These are phyloP conservation scores for Dasysyrphus tricinctus DNA, from an alignment of 2,888 invertebrate genomes.

Conservation along the genomic window DNA sequence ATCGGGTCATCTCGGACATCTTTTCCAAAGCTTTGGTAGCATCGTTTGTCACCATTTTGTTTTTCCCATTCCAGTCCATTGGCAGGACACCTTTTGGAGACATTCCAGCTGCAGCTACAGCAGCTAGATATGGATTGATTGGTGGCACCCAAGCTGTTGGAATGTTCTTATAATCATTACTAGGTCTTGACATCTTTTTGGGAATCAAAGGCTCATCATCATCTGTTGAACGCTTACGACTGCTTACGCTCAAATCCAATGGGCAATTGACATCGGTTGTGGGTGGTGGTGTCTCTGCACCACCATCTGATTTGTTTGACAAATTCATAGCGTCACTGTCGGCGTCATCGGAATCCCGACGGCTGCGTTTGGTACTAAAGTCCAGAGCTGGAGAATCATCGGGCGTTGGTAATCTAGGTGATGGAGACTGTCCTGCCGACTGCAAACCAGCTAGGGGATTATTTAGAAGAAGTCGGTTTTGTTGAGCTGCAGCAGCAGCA, in stretches of 20 bases:
- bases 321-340: constrained; percentile 88
- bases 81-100: constrained; percentile 88
- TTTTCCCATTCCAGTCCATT: constrained; percentile 90
- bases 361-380: constrained; percentile 90
- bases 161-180: constrained; percentile 87
- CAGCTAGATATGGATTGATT: constrained; percentile 92
- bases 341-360: constrained; percentile 85
- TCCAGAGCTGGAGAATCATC: constrained; percentile 88
- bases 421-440: constrained; percentile 80
- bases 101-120: constrained; percentile 89
- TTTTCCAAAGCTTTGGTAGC: constrained; percentile 95
- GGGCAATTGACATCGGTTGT: constrained; percentile 85
- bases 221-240: constrained; percentile 89
- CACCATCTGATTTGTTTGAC: constrained; percentile 73
- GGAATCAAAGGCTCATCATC: constrained; percentile 86
- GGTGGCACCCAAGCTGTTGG: constrained; percentile 91
- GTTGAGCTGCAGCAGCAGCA: constrained; percentile 88
- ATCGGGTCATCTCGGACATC: constrained; percentile 94
- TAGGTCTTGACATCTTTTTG: constrained; percentile 87
- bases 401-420: constrained; percentile 84
- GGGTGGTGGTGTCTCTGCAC: constrained; percentile 78
- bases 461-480: constrained; percentile 90
- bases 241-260: constrained; percentile 91
- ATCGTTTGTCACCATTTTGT: constrained; percentile 91
- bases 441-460: constrained; percentile 89